Evolutionary conservation across 2,888 invertebrate species (phyloP).

Genomic region (Alentia gelatinosa): DNA sequence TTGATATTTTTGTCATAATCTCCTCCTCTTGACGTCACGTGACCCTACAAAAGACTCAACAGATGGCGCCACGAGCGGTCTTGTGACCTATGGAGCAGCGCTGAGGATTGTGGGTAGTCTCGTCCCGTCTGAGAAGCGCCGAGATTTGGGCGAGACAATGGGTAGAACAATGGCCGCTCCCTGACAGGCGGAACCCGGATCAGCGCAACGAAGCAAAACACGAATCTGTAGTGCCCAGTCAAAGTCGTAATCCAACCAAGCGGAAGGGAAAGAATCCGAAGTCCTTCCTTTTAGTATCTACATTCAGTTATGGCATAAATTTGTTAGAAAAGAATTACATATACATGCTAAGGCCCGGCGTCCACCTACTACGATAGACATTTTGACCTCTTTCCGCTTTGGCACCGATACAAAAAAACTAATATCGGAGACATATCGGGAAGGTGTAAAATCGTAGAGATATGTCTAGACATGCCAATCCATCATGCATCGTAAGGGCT

Average conservation of each 20-base stretch:
- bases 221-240: not conserved
- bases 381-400: no score
- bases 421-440: no score
- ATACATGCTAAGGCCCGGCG: no score
- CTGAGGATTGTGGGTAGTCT: constrained; percentile 23
- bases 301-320: no score
- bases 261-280: no score
- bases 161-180: not conserved
- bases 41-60: constrained; percentile 28
- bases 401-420: no score
- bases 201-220: not conserved
- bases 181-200: not conserved
- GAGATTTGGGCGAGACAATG: constrained; percentile 23
- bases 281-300: no score
- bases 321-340: no score
- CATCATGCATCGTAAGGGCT: no score
- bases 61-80: constrained; percentile 23
- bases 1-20: not conserved
- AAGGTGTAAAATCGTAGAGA: no score
- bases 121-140: not conserved
- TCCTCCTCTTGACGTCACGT: constrained; percentile 20
- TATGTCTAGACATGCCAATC: no score
- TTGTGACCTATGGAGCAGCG: not conserved
- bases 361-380: no score
- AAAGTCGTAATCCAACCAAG: not conserved